These are phyloP conservation scores for Anomalospiza imberbis DNA, from an alignment of 2,797 vertebrate species.

Conservation along the genomic window DNA sequence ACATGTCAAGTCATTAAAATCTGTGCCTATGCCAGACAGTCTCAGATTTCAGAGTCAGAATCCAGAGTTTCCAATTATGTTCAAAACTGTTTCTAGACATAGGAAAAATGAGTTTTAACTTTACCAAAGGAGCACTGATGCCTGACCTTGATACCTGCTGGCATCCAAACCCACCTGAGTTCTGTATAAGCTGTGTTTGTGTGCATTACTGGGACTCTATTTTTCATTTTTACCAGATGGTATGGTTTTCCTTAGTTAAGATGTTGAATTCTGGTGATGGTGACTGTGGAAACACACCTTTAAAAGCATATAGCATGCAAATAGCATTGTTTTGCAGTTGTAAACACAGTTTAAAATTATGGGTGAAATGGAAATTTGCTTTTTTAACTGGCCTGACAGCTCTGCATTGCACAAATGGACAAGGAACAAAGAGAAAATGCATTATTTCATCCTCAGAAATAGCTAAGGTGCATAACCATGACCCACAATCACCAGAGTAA, in stretches of 20 bases:
- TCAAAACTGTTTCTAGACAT: conserved; percentile 8
- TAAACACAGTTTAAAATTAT: not conserved
- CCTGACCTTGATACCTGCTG: not conserved
- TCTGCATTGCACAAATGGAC: not conserved
- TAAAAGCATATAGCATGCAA: not conserved
- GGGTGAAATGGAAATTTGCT: not conserved
- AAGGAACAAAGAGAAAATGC: not conserved
- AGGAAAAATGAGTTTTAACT: not conserved
- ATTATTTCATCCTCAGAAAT: not conserved
- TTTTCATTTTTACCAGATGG: not conserved
- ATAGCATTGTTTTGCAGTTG: not conserved
- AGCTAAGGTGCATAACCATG: not conserved
- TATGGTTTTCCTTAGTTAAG: not conserved
- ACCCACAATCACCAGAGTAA: not conserved
- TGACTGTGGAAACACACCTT: not conserved
- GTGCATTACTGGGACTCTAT: not conserved
- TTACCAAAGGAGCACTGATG: not conserved
- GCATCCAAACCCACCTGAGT: not conserved
- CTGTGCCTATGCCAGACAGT: not conserved
- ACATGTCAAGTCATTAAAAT: conserved; percentile 26
- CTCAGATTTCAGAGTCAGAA: conserved; percentile 18
- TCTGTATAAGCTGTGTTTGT: not conserved
- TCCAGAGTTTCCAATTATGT: not conserved
- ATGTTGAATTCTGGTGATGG: not conserved
- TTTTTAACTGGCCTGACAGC: not conserved